These are phyloP conservation scores for Gonioctena quinquepunctata DNA, from an alignment of 1,140 invertebrate species.

Conservation along the genomic window DNA sequence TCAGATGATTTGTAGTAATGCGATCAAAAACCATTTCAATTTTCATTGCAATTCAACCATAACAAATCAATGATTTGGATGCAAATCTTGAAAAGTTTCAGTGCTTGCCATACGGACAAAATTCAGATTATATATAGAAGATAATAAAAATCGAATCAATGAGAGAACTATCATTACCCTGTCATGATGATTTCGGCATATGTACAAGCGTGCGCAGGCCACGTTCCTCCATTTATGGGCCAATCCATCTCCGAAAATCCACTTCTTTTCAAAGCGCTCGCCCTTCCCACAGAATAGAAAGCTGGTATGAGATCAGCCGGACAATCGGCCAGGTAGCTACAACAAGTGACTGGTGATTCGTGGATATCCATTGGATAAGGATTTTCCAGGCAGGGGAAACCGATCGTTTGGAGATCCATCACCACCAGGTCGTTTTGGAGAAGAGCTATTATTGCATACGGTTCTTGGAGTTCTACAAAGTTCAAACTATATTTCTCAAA, in stretches of 20 bases:
- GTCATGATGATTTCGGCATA: conserved; percentile 97
- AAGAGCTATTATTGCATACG: conserved; percentile 95
- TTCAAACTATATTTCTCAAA: too few species aligned
- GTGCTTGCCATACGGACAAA: too few species aligned
- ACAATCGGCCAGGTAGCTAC: conserved; percentile 95
- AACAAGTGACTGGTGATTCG: conserved; percentile 95
- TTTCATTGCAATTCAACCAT: too few species aligned
- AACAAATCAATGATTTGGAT: too few species aligned
- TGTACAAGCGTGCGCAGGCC: conserved; percentile 89
- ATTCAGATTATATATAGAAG: too few species aligned
- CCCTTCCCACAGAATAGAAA: conserved; percentile 70
- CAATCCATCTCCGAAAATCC: conserved; percentile 95
- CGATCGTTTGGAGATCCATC: conserved; percentile 91
- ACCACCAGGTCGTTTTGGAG: conserved; percentile 97
- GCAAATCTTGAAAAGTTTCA: too few species aligned
- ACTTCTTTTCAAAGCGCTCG: conserved; percentile 59
- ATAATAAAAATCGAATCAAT: too few species aligned
- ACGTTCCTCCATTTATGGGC: conserved; percentile 94
- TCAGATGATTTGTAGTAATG: too few species aligned
- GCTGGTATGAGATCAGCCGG: conserved; percentile 94
- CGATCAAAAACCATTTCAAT: too few species aligned
- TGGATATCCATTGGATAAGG: conserved; percentile 99
- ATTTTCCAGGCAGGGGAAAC: conserved; percentile 98
- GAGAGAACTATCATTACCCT: too few species aligned
- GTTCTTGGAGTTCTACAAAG: conserved; percentile 90